Conservation (phyloP, 53 echinoderm and acorn worm species). For the Temnopleurus reevesii region DNA sequence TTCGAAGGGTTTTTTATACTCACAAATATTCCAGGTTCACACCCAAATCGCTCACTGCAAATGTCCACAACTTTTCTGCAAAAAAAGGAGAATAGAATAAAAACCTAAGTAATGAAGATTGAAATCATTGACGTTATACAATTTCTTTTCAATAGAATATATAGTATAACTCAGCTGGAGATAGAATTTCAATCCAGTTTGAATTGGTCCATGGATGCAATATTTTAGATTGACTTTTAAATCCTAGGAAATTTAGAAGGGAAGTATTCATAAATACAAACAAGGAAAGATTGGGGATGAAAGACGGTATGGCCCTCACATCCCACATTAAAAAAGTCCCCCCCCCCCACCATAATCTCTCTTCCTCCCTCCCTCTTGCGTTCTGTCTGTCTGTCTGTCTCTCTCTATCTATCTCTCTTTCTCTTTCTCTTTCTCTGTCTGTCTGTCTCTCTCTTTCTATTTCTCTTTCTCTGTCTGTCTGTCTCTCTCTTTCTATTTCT, state of each 20-base stretch:
- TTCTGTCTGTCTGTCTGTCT: background rate
- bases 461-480: background rate
- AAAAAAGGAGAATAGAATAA: background rate
- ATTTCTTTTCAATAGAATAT: too few relatives aligned
- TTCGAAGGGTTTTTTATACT: background rate
- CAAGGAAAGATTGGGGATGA: too few relatives aligned
- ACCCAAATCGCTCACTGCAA: slow-evolving; percentile 25
- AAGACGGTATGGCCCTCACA: too few relatives aligned
- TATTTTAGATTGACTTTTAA: too few relatives aligned
- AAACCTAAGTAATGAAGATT: too few relatives aligned
- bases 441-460: background rate
- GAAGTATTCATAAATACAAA: background rate
- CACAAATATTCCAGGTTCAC: slow-evolving; percentile 44
- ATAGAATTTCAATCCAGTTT: too few relatives aligned
- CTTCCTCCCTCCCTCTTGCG: background rate
- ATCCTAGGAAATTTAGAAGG: too few relatives aligned
- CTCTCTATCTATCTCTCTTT: background rate
- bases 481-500: background rate
- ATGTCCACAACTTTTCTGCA: slow-evolving; percentile 21
- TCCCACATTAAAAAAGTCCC: too few relatives aligned
- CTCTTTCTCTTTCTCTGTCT: background rate
- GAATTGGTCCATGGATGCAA: too few relatives aligned
- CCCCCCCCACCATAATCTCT: too few relatives aligned
- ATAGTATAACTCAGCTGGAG: too few relatives aligned
- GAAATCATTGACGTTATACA: too few relatives aligned